Evolutionary conservation across 2,113 vertebrate species (phyloP), one percentile per base, ranked within the genome.

Genomic region (Tilapia sparmanii): DNA sequence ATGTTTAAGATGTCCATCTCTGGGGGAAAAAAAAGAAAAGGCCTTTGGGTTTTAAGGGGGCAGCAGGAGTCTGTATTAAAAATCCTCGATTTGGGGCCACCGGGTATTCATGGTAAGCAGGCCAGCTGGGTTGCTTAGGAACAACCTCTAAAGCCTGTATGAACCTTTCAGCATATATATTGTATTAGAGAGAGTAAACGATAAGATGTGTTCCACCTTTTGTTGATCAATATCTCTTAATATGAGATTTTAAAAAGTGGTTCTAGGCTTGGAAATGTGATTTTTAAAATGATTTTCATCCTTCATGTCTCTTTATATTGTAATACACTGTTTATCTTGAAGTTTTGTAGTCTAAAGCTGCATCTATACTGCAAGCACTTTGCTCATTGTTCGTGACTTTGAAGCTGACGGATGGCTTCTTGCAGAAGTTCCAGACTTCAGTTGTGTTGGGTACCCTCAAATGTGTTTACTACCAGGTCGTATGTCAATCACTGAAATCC

Each of bases 81-180:
- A 47, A 61, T 5, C 19, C 12, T 35, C 35, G 8, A 42, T 38
- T 53, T 86, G 45, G 93, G 85, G 83, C 52, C 87, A 78, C 66
- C 45, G 52, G 85, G 80, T 86, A 24, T 84, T 81, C 66, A 78
- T 42, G 84, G 81, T 82, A 92, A 88, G 52, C 16, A 68, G 78
- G 87, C 42, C 83, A 86, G 83, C 81, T 78, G 81, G 33, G 13
- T 33, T 53, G 19, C 68, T 73, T 73, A 53, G 59, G 53, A 79
- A 63, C 3, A 55, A 19, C 12, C 38, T 19, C 15, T 29, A 29
- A 76, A 47, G 24, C 47, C 24, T 80, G 45, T 55, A 26, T 33
- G 31, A 82, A 55, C 42, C 38, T 40, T 50, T 78, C 35, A 18
- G 22, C 10, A 40, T 18, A 40, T 24, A 50, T 0, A 33, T 9